Evolutionary conservation across 2,113 vertebrate genomes (phyloP).

Genomic region (Trogon melanurus): DNA sequence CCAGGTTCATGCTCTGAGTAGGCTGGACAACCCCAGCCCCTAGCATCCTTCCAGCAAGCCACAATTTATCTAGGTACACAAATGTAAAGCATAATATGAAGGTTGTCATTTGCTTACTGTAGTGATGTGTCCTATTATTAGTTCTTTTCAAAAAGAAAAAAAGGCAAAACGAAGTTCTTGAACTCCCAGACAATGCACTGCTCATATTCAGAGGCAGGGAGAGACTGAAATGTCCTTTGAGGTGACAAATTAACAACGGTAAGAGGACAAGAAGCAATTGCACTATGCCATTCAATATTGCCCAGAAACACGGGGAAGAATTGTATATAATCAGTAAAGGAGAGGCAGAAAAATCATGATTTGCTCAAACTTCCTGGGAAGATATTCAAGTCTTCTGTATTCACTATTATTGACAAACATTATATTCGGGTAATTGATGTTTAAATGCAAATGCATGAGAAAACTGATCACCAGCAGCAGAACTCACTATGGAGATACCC

Average conservation of each 20-base stretch:
- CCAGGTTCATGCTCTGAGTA: neutral
- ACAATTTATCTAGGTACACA: neutral
- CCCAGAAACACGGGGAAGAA: neutral
- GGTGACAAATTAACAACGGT: neutral
- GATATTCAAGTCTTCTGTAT: neutral
- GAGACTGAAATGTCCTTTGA: neutral
- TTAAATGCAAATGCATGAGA: conserved; percentile 25
- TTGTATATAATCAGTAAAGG: neutral
- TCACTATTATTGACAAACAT: conserved; percentile 18
- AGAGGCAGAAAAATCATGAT: neutral
- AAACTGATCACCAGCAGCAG: neutral
- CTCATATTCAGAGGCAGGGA: neutral
- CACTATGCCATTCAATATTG: neutral
- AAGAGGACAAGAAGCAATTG: neutral
- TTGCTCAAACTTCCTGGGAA: neutral
- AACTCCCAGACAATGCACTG: neutral
- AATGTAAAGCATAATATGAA: neutral
- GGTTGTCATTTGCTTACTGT: neutral
- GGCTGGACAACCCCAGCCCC: neutral
- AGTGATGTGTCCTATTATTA: neutral
- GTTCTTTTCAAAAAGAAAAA: neutral
- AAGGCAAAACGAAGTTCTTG: neutral
- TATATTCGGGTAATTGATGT: neutral
- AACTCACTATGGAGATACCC: neutral
- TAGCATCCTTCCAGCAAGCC: neutral